Evolutionary conservation across 2,888 invertebrate genomes (phyloP).

Genomic region (Cerceris rybyensis): DNA sequence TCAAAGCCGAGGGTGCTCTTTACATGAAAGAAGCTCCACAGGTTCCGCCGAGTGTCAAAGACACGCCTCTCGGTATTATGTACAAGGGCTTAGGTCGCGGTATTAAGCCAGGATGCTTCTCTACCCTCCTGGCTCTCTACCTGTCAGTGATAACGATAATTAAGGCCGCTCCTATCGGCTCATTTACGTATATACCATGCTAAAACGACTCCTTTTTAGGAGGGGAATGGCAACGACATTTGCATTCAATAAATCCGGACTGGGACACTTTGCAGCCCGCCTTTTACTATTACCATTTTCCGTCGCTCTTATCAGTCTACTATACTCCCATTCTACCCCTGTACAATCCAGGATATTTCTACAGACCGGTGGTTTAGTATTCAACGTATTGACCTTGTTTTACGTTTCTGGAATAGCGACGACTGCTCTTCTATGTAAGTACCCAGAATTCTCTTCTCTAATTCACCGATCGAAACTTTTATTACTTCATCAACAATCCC

Average conservation of each 20-base stretch:
- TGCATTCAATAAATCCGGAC: conserved; percentile 89
- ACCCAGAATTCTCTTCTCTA: neutral
- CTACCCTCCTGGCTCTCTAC: conserved; percentile 77
- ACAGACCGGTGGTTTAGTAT: conserved; percentile 82
- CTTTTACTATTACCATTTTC: conserved; percentile 88
- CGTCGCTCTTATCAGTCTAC: conserved; percentile 74
- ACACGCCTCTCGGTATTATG: conserved; percentile 73
- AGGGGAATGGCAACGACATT: conserved; percentile 90
- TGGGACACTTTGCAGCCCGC: conserved; percentile 89
- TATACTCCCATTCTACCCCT: conserved; percentile 77
- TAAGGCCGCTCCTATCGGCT: neutral
- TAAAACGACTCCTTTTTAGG: conserved; percentile 82
- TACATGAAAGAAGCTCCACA: conserved; percentile 85
- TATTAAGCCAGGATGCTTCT: conserved; percentile 79
- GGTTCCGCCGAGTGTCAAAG: conserved; percentile 76
- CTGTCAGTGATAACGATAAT: conserved; percentile 65
- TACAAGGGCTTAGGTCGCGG: conserved; percentile 78
- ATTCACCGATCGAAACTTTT: neutral
- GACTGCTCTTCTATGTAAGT: conserved; percentile 79
- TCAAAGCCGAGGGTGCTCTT: conserved; percentile 92
- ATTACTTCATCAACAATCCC: neutral
- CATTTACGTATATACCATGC: neutral
- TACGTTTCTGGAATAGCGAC: conserved; percentile 84
- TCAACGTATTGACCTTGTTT: conserved; percentile 90
- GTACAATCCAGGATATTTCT: conserved; percentile 77